These are phyloP conservation scores for Isurus oxyrinchus DNA, from an alignment of 2,113 vertebrate species.

Conservation along the genomic window DNA sequence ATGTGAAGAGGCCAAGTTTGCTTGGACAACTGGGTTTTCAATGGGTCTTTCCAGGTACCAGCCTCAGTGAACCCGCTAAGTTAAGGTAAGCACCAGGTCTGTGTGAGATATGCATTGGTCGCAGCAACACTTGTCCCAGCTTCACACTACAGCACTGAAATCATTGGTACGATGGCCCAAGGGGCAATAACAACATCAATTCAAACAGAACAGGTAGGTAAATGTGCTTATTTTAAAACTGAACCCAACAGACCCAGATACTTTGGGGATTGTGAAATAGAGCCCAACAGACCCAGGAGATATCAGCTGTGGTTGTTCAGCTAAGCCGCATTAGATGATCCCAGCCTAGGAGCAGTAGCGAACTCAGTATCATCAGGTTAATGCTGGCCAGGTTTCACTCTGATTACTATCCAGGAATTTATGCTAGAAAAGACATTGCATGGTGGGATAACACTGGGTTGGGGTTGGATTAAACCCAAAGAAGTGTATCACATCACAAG, in stretches of 20 bases:
- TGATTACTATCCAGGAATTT: background rate
- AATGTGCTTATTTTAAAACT: background rate
- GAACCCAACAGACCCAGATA: background rate
- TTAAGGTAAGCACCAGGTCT: background rate
- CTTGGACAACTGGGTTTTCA: background rate
- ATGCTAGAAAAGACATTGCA: background rate
- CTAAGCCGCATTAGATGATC: background rate
- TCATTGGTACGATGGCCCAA: background rate
- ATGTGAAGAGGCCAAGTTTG: background rate
- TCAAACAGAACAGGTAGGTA: background rate
- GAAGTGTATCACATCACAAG: background rate
- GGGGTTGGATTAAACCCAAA: background rate
- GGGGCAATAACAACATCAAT: background rate
- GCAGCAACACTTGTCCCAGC: background rate
- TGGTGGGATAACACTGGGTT: background rate
- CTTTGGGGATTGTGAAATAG: background rate
- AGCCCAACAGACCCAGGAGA: background rate
- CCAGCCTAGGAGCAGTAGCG: background rate
- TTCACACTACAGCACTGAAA: background rate
- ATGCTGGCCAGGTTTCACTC: background rate
- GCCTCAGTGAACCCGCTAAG: background rate
- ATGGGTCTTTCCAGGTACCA: background rate
- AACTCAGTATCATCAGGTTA: background rate
- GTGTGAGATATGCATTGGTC: background rate
- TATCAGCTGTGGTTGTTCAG: background rate